Percentiles rank a stretch among this genome's conserved stretches.
Conservation (phyloP, 2,113 vertebrate genomes). For the Ranitomeya variabilis region DNA sequence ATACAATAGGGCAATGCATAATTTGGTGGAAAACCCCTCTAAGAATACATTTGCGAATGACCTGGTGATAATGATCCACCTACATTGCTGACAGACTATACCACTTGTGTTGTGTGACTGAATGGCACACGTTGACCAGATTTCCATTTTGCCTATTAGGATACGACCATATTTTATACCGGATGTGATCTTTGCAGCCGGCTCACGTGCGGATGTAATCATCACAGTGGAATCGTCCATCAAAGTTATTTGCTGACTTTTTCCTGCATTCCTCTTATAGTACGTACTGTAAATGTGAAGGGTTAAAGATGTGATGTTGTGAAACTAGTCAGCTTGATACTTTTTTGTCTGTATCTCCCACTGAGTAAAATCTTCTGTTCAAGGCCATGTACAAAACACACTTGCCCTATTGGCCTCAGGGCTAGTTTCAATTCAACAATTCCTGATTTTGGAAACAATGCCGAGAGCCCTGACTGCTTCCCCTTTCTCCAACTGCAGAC, state of each 20-base stretch:
- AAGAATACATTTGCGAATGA: not conserved
- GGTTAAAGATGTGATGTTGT: not conserved
- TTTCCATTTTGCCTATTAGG: not conserved
- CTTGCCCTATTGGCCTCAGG: slow-evolving; percentile 41
- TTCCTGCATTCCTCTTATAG: slow-evolving; percentile 20
- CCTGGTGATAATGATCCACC: not conserved
- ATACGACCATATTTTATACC: not conserved
- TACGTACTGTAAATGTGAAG: not conserved
- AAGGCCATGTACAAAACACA: slow-evolving; percentile 35
- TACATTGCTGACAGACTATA: not conserved
- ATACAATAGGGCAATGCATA: too few relatives aligned
- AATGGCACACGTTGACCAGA: too few relatives aligned
- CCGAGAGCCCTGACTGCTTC: slow-evolving; percentile 47
- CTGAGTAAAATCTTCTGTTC: slow-evolving; percentile 34
- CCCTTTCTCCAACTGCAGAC: slow-evolving; percentile 49
- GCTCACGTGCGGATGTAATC: not conserved
- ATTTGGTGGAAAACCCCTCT: not conserved
- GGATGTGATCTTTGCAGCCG: not conserved
- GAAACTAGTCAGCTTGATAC: not conserved
- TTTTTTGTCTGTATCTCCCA: slow-evolving; percentile 30
- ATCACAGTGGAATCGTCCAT: not conserved
- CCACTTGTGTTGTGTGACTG: not conserved
- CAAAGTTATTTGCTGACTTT: slow-evolving; percentile 9
- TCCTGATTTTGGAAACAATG: slow-evolving; percentile 54
- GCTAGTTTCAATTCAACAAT: slow-evolving; percentile 53